These are phyloP conservation scores for Galleria mellonella DNA, from an alignment of 1,140 invertebrate species.

Conservation along the genomic window DNA sequence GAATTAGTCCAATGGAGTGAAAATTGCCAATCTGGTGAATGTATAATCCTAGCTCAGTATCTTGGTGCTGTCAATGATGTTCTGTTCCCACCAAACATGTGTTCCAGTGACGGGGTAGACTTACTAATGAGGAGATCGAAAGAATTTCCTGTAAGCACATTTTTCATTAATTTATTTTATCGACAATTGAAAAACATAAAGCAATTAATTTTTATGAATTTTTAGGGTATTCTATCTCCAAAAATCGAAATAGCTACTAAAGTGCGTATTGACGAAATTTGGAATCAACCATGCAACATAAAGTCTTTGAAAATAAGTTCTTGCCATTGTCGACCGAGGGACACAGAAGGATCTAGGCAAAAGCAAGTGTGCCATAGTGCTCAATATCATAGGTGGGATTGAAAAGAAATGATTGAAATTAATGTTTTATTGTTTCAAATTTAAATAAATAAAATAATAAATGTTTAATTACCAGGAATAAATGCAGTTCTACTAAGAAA, in stretches of 20 bases:
- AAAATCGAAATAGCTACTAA: constrained; percentile 66
- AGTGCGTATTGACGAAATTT: constrained; percentile 59
- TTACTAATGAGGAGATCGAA: constrained; percentile 79
- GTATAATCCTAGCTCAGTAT: constrained; percentile 77
- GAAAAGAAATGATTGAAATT: background rate
- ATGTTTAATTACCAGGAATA: constrained; percentile 22
- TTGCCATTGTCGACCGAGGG: constrained; percentile 22
- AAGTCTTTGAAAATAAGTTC: constrained; percentile 13
- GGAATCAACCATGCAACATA: constrained; percentile 22
- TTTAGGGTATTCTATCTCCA: constrained; percentile 55
- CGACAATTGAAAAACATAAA: too few species aligned
- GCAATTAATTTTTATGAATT: background rate
- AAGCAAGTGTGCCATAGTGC: constrained; percentile 53
- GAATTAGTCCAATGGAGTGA: constrained; percentile 79
- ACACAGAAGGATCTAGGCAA: constrained; percentile 26
- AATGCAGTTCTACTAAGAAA: constrained; percentile 21
- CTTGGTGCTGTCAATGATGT: constrained; percentile 77
- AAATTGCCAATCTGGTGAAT: constrained; percentile 46
- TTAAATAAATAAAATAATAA: constrained; percentile 3
- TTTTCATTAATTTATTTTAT: too few species aligned
- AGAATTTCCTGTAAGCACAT: constrained; percentile 76
- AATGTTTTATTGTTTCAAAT: background rate
- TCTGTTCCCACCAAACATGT: constrained; percentile 75
- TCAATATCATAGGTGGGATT: constrained; percentile 45
- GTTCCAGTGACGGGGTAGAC: constrained; percentile 75